Evolutionary conservation across 2,888 invertebrate genomes (phyloP).

Genomic region (Athrips mouffetella): DNA sequence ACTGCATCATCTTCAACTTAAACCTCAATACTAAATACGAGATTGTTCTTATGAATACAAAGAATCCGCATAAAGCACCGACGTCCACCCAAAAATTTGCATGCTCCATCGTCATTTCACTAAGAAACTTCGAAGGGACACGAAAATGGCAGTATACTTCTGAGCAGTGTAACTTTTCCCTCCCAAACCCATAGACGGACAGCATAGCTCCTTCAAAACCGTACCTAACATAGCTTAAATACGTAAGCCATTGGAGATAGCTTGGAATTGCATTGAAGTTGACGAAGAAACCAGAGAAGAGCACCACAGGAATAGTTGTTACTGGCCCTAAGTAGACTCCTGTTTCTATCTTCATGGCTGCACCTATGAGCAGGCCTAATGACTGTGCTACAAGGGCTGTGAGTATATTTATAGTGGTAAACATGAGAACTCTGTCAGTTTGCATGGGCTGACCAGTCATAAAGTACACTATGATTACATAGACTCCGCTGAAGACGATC

Average conservation of each 20-base stretch:
- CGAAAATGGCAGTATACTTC: constrained; percentile 91
- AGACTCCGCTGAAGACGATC: constrained; percentile 91
- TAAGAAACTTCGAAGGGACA: constrained; percentile 88
- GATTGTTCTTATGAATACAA: constrained; percentile 86
- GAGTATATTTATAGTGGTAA: constrained; percentile 84
- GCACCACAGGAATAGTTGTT: constrained; percentile 92
- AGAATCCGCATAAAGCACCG: constrained; percentile 87
- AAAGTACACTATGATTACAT: constrained; percentile 94
- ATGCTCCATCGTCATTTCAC: constrained; percentile 90
- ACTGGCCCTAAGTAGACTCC: constrained; percentile 91
- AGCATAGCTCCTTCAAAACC: constrained; percentile 96
- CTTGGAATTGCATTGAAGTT: constrained; percentile 93
- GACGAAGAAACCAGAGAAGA: constrained; percentile 97
- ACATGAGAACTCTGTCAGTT: constrained; percentile 88
- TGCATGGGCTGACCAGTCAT: constrained; percentile 98
- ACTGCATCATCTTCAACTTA: constrained; percentile 82
- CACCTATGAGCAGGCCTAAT: constrained; percentile 93
- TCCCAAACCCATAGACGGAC: constrained; percentile 92
- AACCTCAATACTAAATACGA: constrained; percentile 91
- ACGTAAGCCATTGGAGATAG: constrained; percentile 93
- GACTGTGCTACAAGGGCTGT: constrained; percentile 96
- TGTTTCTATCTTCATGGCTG: constrained; percentile 91
- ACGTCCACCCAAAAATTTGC: constrained; percentile 90
- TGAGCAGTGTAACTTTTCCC: constrained; percentile 89
- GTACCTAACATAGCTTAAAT: constrained; percentile 91